Percentiles rank a stretch among this genome's conserved stretches.
These are phyloP conservation scores for Sphaerophoria rueppellii DNA, from an alignment of 2,888 invertebrate species.

Conservation along the genomic window DNA sequence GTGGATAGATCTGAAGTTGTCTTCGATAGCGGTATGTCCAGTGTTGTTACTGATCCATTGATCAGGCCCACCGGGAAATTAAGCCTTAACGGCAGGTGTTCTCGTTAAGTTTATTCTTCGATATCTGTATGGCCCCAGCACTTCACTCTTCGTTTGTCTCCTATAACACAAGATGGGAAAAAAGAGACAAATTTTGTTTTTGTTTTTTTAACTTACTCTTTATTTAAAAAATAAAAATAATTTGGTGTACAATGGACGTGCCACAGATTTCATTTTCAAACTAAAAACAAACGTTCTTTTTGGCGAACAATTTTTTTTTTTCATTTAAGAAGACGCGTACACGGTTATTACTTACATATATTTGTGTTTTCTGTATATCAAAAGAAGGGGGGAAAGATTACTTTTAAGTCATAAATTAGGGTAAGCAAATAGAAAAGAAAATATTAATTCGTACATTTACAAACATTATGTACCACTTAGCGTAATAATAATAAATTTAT, in stretches of 20 bases:
- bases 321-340: neutral
- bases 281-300: neutral
- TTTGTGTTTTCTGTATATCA: conserved; percentile 1
- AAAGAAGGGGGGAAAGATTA: conserved; percentile 9
- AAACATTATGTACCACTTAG: neutral
- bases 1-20: too few relatives aligned
- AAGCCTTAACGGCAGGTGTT: too few relatives aligned
- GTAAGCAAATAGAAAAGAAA: conserved; percentile 7
- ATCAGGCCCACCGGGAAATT: too few relatives aligned
- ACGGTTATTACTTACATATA: neutral
- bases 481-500: conserved; percentile 5
- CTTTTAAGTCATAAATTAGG: conserved; percentile 36
- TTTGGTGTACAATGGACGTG: conserved; percentile 15
- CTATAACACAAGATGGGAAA: too few relatives aligned
- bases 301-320: neutral
- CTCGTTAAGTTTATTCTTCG: too few relatives aligned
- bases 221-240: conserved; percentile 32
- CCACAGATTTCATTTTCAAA: neutral
- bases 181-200: neutral
- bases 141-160: too few relatives aligned
- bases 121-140: too few relatives aligned
- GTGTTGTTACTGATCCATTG: too few relatives aligned
- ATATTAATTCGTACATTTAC: conserved; percentile 23
- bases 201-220: conserved; percentile 6
- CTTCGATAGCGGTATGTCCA: too few relatives aligned